Percentiles rank a stretch among this genome's conserved stretches.
Conservation (phyloP, 2,113 vertebrate genomes). For the Meleagris gallopavo region DNA sequence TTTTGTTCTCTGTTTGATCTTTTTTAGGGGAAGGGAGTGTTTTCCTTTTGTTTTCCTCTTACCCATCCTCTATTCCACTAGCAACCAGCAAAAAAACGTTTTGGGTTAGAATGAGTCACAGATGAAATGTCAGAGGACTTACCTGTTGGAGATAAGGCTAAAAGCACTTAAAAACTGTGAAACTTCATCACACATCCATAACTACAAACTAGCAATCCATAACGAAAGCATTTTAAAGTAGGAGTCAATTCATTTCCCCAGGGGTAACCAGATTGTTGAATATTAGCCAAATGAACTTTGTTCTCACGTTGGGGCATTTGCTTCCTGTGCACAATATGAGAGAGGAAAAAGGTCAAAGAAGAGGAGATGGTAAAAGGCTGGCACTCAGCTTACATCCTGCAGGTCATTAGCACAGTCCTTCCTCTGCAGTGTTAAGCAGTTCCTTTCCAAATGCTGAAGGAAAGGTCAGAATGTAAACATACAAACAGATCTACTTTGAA, state of each 20-base stretch:
- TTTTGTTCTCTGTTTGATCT: neutral
- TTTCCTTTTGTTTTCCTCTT: neutral
- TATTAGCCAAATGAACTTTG: conserved; percentile 14
- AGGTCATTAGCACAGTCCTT: neutral
- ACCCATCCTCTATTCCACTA: conserved; percentile 56
- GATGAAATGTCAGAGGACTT: conserved; percentile 60
- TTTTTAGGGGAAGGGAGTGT: neutral
- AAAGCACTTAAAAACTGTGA: conserved; percentile 62
- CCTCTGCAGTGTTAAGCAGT: neutral
- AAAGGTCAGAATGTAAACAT: neutral
- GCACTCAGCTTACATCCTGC: neutral
- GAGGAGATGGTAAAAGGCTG: neutral
- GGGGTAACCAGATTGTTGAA: conserved; percentile 36
- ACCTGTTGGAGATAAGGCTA: conserved; percentile 40
- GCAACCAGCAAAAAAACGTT: conserved; percentile 68
- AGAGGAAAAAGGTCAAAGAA: neutral
- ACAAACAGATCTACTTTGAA: neutral
- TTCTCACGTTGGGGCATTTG: conserved; percentile 22
- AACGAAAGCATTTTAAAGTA: conserved; percentile 34
- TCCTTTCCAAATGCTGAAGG: neutral
- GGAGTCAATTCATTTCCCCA: neutral
- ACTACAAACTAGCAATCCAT: conserved; percentile 30
- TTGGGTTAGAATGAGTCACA: conserved; percentile 72
- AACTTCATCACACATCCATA: conserved; percentile 32
- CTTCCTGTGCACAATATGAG: neutral